Evolutionary conservation across 2,888 invertebrate species (phyloP), one percentile per base, ranked within the genome.

Genomic region (Fissipunctia ypsillon): DNA sequence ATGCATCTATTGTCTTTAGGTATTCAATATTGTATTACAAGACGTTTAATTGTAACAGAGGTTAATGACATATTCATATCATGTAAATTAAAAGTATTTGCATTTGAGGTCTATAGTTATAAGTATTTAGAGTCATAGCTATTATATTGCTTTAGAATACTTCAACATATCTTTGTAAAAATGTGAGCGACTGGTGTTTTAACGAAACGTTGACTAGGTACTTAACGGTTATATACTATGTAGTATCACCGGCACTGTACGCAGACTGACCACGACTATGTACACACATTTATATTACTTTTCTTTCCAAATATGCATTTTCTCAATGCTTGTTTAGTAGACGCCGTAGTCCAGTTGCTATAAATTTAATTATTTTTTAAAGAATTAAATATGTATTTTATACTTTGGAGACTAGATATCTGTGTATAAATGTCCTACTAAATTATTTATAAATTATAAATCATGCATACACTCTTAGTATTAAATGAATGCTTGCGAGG

Each of bases 21-120:
- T 93, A 93, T 92, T 92, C 91, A 91, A 91, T 91, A 92, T 90
- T 91, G 89, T 90, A 86, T 86, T 89, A 84, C 85, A 83, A 83
- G 87, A 87, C 84, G 89, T 92, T 91, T 92, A 94, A 94, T 91
- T 92, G 91, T 94, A 94, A 94, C 95, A 94, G 95, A 95, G 93
- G 94, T 95, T 94, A 95, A 95, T 94, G 95, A 95, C 95, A 95
- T 95, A 95, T 95, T 96, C 96, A 96, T 96, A 96, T 96, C 96
- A 96, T 95, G 96, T 96, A 96, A 95, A 96, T 95, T 95, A 92
- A 93, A 95, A 96, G 95, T 96, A 95, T 95, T 95, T 96, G 96
- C 96, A 96, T 96, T 96, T 96, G 96, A 96, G 96, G 95, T 96
- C 96, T 96, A 93, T 96, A 96, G 95, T 90, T 94, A 89, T 95